Evolutionary conservation across 2,113 vertebrate species (phyloP).

Genomic region (Elephantulus edwardii): DNA sequence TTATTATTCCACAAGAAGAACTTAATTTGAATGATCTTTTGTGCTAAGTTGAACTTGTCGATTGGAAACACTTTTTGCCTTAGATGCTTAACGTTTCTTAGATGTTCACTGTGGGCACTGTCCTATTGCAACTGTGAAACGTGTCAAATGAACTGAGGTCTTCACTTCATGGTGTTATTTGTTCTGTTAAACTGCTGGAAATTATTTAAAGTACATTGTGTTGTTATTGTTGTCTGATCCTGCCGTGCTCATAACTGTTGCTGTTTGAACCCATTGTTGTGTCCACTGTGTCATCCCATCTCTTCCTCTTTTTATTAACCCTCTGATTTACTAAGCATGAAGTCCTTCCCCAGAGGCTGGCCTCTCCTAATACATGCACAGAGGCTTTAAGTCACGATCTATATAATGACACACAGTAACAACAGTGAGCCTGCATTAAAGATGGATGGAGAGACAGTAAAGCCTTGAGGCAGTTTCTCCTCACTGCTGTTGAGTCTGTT

Average conservation of each 20-base stretch:
- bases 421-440: neutral
- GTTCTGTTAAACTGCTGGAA: slow-evolving; percentile 25
- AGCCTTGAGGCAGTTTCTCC: neutral
- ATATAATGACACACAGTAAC: neutral
- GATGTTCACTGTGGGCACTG: neutral
- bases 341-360: neutral
- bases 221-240: neutral
- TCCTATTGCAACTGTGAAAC: neutral
- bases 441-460: neutral
- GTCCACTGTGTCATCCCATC: neutral
- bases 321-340: neutral
- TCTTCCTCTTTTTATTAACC: neutral
- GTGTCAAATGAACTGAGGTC: neutral
- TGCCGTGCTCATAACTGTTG: neutral
- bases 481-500: too few relatives aligned
- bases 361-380: neutral
- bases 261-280: neutral
- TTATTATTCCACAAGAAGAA: neutral
- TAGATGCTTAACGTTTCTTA: neutral
- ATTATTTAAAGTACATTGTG: neutral
- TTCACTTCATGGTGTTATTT: slow-evolving; percentile 4
- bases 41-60: neutral
- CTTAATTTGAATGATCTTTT: neutral
- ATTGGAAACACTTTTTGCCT: neutral
- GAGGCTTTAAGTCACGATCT: neutral